phyloP scores from a whole-genome alignment of 2,113 vertebrate species.

The Anguilla rostrata region DNA sequence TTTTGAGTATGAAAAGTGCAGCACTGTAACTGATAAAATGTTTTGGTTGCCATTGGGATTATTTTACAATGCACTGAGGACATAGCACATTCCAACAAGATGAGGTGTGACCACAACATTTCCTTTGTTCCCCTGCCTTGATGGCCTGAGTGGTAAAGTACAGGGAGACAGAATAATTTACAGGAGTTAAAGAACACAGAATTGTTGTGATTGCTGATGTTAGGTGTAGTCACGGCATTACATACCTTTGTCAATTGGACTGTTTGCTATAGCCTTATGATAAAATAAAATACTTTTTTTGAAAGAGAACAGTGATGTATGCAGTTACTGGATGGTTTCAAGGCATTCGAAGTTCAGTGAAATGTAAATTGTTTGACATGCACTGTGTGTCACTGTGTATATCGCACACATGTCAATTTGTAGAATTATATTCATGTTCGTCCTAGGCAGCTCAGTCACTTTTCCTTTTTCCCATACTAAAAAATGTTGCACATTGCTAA shows the following conservation, averaged over 20 bases:
- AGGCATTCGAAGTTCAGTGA: neutral
- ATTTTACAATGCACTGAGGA: neutral
- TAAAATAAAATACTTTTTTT: neutral
- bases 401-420: too few relatives aligned
- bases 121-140: neutral
- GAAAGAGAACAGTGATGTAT: neutral
- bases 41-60: neutral
- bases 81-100: neutral
- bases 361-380: too few relatives aligned
- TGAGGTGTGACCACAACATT: conserved; percentile 6
- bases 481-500: neutral
- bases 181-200: neutral
- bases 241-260: neutral
- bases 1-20: neutral
- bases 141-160: neutral
- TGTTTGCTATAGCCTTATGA: neutral
- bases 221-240: neutral
- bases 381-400: neutral
- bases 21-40: neutral
- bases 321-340: neutral
- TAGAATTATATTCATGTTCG: neutral
- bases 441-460: neutral
- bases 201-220: too few relatives aligned
- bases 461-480: neutral
- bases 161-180: neutral